These are phyloP conservation scores for Ophiodon elongatus DNA, from an alignment of 2,113 vertebrate species.

Conservation along the genomic window DNA sequence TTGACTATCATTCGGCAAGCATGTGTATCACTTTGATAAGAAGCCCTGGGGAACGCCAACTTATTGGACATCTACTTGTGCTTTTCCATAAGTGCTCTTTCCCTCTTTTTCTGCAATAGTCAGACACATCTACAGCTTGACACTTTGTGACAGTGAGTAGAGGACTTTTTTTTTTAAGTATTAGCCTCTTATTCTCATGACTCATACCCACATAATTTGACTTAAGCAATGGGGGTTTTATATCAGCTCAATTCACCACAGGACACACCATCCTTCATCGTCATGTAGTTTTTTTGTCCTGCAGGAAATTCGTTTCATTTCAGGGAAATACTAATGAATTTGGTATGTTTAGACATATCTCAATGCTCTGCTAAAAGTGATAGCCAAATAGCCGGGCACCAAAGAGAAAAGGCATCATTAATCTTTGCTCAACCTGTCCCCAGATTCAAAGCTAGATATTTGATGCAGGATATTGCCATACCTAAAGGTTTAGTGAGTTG, in stretches of 20 bases:
- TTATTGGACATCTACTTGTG: conserved; percentile 17
- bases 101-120: not conserved
- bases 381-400: not conserved
- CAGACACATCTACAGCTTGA: conserved; percentile 10
- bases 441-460: conserved; percentile 19
- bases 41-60: conserved; percentile 10
- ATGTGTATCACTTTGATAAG: conserved; percentile 51
- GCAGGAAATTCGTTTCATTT: not conserved
- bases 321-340: not conserved
- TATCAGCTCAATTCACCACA: not conserved
- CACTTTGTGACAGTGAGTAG: not conserved
- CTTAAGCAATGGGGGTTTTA: conserved; percentile 3
- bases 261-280: not conserved
- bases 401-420: conserved; percentile 19
- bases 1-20: conserved; percentile 36
- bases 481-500: conserved; percentile 33
- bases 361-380: not conserved
- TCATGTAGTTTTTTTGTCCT: not conserved
- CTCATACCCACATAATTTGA: conserved; percentile 9
- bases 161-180: not conserved
- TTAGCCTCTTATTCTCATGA: not conserved
- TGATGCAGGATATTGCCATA: conserved; percentile 37
- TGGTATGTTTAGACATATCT: not conserved
- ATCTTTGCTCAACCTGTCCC: conserved; percentile 18
- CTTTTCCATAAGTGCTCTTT: conserved; percentile 12